phyloP scores from a whole-genome alignment of 1,140 invertebrate species.

The Panagrolaimus sp. region DNA sequence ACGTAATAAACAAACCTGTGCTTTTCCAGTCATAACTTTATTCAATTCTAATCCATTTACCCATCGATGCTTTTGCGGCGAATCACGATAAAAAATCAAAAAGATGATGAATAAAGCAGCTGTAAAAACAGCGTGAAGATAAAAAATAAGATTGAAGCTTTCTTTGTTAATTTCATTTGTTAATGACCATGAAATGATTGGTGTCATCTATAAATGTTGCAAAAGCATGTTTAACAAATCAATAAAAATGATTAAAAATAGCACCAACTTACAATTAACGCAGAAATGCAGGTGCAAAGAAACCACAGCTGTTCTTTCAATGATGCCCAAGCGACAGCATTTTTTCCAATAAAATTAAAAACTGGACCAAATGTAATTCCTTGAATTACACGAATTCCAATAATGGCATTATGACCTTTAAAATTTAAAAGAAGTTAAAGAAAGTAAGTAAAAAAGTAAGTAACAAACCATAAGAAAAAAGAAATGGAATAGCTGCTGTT shows the following conservation, averaged over 20 bases:
- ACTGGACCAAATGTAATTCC: constrained; percentile 17
- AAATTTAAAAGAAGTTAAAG: not conserved
- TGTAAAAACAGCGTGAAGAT: constrained; percentile 15
- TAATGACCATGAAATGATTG: constrained; percentile 35
- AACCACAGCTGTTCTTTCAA: constrained; percentile 40
- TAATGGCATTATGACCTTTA: not conserved
- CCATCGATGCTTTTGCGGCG: constrained; percentile 33
- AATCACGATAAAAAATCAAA: constrained; percentile 41
- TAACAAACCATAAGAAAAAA: not conserved
- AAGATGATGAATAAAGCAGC: constrained; percentile 32
- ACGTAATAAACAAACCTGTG: constrained; percentile 17
- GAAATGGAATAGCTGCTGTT: not conserved
- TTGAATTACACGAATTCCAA: not conserved
- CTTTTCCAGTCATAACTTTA: constrained; percentile 36
- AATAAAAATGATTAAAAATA: constrained; percentile 4
- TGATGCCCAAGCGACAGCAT: constrained; percentile 34
- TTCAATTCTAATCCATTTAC: constrained; percentile 43
- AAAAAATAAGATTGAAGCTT: constrained; percentile 18
- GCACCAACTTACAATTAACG: constrained; percentile 25
- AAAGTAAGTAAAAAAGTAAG: not conserved
- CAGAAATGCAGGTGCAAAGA: constrained; percentile 24
- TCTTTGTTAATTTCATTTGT: constrained; percentile 9
- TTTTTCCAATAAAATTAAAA: constrained; percentile 33
- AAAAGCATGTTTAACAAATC: no score
- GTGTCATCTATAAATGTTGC: constrained; percentile 32